Evolutionary conservation across 2,113 vertebrate species (phyloP), one percentile per base, ranked within the genome.

Genomic region (Dasyprocta punctata): DNA sequence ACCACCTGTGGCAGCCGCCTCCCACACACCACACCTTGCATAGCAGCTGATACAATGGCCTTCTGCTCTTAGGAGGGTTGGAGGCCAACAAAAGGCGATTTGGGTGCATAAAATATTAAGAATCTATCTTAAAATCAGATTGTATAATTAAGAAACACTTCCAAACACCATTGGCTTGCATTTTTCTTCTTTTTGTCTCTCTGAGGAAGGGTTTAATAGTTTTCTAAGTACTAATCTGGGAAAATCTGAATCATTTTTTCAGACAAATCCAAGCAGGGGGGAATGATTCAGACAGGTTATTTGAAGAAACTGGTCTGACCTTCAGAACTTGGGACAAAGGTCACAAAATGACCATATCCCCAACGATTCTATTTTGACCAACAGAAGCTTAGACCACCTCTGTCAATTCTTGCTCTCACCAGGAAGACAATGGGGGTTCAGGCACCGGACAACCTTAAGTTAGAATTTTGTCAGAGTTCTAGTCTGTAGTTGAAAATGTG

Each of bases 171-270:
- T 38, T 44, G 44, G 61, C 11, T 49, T 65, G 2, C 24, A 49
- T 33, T 80, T 89, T 83, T 61, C 54, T 88, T 78, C 47, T 60
- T 49, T 86, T 86, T 28, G 0, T 88, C 47, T 92, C 67, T 49
- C 85, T 78, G n/a, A 28, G 28, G 36, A 84, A 38, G 11, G 1
- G 10, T 90, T 90, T 69, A 54, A 78, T 13, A 63, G 14, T 92
- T 94, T 88, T 86, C n/a, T 93, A 82, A 85, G 44, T 52, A 92
- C 17, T 67, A 83, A 94, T 54, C 36, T 60, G 91, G 49, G 49
- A 96, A 81, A 95, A 80, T 28, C 26, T 44, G 7, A 82, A 41
- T 47, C 28, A 20, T 94, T 24, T 77, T 69, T 91, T 49, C 22
- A 87, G 67, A 73, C 75, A 89, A 77, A 26, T 63, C 69, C 49